Evolutionary conservation across 2,113 vertebrate species (phyloP).

Genomic region (Heteronetta atricapilla): DNA sequence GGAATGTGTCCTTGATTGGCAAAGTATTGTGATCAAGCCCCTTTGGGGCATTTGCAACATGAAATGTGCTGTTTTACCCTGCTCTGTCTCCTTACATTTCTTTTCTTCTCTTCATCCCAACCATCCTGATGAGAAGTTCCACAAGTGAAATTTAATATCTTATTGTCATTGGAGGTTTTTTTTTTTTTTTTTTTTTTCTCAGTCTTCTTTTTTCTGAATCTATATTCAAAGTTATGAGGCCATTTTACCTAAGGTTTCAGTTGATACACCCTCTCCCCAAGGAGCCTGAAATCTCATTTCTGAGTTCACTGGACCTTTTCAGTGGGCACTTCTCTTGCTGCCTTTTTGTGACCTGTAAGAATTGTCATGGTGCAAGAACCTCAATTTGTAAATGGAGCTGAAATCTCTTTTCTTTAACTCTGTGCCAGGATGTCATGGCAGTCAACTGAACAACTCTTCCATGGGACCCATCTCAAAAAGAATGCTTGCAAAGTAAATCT

Average conservation of each 20-base stretch:
- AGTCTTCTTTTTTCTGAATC: background rate
- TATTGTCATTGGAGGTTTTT: background rate
- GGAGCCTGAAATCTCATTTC: background rate
- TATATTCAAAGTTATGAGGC: background rate
- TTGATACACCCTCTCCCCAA: background rate
- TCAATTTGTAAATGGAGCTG: background rate
- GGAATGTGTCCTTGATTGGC: background rate
- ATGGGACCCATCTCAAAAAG: background rate
- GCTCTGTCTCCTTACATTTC: background rate
- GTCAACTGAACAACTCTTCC: background rate
- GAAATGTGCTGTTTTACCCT: background rate
- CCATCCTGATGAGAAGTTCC: background rate
- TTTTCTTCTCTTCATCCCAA: background rate
- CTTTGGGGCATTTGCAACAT: background rate
- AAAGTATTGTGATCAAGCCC: background rate
- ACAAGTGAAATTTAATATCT: background rate
- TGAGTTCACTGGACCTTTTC: background rate
- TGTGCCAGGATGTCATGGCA: background rate
- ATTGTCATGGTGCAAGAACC: background rate
- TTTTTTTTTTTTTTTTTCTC: background rate
- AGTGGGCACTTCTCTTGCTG: background rate
- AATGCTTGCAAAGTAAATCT: background rate
- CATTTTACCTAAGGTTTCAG: background rate
- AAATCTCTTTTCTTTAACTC: background rate
- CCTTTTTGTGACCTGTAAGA: background rate